phyloP scores from a whole-genome alignment of 1,140 invertebrate species.

The Prorops nasuta region DNA sequence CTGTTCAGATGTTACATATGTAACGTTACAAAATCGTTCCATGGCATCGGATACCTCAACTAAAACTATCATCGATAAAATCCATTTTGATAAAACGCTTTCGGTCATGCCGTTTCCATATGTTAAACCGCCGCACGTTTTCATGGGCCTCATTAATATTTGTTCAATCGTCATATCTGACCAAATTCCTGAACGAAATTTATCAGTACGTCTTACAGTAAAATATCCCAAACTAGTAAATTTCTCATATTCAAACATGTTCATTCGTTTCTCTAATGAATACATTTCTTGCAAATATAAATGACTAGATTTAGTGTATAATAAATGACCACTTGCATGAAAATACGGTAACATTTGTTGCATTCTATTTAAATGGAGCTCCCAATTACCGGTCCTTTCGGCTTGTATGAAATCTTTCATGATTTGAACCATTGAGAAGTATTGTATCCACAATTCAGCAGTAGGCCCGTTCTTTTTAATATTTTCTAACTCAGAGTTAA shows the following conservation, averaged over 20 bases:
- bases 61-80: constrained; percentile 33
- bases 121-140: constrained; percentile 43
- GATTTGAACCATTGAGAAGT: neutral
- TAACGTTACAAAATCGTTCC: constrained; percentile 38
- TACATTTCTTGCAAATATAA: constrained; percentile 48
- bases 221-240: constrained; percentile 44
- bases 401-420: neutral
- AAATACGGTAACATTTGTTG: constrained; percentile 53
- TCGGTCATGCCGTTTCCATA: constrained; percentile 38
- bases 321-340: constrained; percentile 43
- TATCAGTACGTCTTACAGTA: constrained; percentile 45
- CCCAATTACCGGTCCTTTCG: constrained; percentile 41
- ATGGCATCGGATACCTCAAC: constrained; percentile 20
- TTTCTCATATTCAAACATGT: constrained; percentile 39
- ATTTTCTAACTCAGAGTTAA: neutral
- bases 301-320: constrained; percentile 22
- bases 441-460: neutral
- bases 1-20: constrained; percentile 41
- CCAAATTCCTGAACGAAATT: constrained; percentile 48
- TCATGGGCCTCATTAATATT: constrained; percentile 49
- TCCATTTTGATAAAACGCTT: constrained; percentile 44
- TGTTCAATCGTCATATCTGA: constrained; percentile 45
- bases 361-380: constrained; percentile 41
- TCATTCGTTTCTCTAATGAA: constrained; percentile 30
- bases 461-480: neutral